phyloP scores from a whole-genome alignment of 2,888 invertebrate species.

The Ferdinandea cuprea region DNA sequence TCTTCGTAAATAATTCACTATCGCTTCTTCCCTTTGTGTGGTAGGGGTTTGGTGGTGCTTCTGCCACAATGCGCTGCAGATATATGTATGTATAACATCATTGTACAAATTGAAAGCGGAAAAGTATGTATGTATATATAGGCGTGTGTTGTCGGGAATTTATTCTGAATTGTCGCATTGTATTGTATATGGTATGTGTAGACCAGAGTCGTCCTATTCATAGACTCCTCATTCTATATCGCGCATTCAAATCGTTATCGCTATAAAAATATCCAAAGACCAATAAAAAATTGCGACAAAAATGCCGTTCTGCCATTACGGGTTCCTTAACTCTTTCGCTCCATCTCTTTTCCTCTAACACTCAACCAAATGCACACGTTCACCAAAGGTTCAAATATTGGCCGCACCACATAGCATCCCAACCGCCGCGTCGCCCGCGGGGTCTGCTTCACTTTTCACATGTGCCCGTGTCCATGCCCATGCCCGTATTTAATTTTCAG shows the following conservation, averaged over 20 bases:
- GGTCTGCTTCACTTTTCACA: constrained; percentile 19
- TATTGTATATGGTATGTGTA: constrained; percentile 34
- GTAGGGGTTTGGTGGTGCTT: constrained; percentile 4
- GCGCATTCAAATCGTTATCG: constrained; percentile 70
- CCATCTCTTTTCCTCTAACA: too few relatives aligned
- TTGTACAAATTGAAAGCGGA: constrained; percentile 63
- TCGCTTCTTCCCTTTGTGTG: constrained; percentile 31
- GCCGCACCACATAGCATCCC: background rate
- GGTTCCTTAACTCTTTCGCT: constrained; percentile 55
- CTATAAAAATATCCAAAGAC: constrained; percentile 62
- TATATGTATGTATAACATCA: constrained; percentile 43
- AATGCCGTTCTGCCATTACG: constrained; percentile 60
- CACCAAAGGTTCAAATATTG: constrained; percentile 11
- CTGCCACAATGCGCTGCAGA: constrained; percentile 54
- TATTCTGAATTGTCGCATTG: constrained; percentile 51
- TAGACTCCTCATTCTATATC: constrained; percentile 64
- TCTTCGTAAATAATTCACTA: constrained; percentile 64
- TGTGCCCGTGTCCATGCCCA: too few relatives aligned
- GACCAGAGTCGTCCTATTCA: constrained; percentile 39
- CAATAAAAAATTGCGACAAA: constrained; percentile 73
- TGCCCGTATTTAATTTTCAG: constrained; percentile 38
- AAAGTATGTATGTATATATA: constrained; percentile 32
- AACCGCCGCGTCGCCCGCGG: background rate
- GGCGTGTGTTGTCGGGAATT: constrained; percentile 16
- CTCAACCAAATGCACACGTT: background rate